Evolutionary conservation across 2,888 invertebrate genomes (phyloP).

Genomic region (Dryobota labecula): DNA sequence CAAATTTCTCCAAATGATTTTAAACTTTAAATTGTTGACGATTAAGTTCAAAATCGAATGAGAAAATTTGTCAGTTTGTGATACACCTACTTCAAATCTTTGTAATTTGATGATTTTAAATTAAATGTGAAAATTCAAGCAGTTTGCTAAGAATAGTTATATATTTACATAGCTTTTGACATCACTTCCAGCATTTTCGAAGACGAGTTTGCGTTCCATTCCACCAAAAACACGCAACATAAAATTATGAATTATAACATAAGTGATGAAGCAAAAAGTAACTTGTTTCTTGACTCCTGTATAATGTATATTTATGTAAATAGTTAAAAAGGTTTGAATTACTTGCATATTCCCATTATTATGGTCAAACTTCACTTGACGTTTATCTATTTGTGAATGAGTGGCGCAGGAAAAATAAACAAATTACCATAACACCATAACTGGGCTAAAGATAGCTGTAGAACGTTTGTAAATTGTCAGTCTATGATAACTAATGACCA

Average conservation of each 20-base stretch:
- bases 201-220: neutral
- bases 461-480: constrained; percentile 7
- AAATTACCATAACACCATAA: constrained; percentile 32
- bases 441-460: constrained; percentile 21
- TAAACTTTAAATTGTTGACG: too few species aligned
- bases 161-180: neutral
- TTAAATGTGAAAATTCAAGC: neutral
- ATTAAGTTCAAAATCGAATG: too few species aligned
- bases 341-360: neutral
- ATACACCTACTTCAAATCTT: too few species aligned
- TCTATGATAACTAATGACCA: constrained; percentile 15
- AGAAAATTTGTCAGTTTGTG: too few species aligned
- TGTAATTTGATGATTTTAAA: too few species aligned
- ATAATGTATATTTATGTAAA: neutral
- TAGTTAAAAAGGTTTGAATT: neutral
- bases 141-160: neutral
- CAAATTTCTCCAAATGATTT: too few species aligned
- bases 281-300: neutral
- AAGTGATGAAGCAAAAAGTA: neutral
- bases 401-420: constrained; percentile 12
- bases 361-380: neutral
- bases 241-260: neutral
- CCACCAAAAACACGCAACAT: neutral
- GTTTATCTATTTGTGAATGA: neutral
- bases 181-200: neutral